phyloP scores from a whole-genome alignment of 1,140 invertebrate species.

The Drosophila ironensis region DNA sequence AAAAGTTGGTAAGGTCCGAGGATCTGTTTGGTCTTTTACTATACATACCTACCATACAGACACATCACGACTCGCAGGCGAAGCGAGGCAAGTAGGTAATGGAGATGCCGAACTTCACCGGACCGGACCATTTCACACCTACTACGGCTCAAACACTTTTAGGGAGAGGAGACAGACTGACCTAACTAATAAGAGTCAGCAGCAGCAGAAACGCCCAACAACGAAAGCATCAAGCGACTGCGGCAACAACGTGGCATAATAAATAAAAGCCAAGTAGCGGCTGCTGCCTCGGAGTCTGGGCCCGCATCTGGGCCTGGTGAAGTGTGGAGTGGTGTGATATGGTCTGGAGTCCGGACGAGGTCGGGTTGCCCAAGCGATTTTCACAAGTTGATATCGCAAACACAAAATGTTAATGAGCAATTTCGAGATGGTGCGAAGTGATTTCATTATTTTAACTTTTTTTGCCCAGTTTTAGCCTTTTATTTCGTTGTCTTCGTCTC shows the following conservation, averaged over 20 bases:
- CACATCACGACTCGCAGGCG: slow-evolving; percentile 70
- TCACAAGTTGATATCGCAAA: slow-evolving; percentile 82
- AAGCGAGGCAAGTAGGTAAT: slow-evolving; percentile 12
- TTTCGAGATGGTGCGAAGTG: slow-evolving; percentile 82
- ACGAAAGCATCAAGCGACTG: slow-evolving; percentile 24
- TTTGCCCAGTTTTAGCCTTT: slow-evolving; percentile 39
- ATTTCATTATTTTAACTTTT: slow-evolving; percentile 81
- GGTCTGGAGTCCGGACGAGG: slow-evolving; percentile 42
- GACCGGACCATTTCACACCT: slow-evolving; percentile 53
- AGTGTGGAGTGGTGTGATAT: slow-evolving; percentile 7
- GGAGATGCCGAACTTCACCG: background rate
- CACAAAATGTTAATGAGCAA: slow-evolving; percentile 82
- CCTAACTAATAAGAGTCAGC: slow-evolving; percentile 74
- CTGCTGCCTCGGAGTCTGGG: slow-evolving; percentile 59
- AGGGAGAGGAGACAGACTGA: slow-evolving; percentile 65
- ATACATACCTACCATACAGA: too few species aligned
- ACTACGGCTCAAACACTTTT: slow-evolving; percentile 3
- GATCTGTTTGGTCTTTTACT: slow-evolving; percentile 31
- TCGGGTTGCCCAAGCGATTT: slow-evolving; percentile 64
- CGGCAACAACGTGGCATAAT: slow-evolving; percentile 71
- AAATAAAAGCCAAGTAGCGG: slow-evolving; percentile 79
- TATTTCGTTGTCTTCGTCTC: slow-evolving; percentile 43
- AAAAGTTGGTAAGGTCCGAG: slow-evolving; percentile 41
- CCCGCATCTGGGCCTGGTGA: slow-evolving; percentile 47
- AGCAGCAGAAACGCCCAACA: slow-evolving; percentile 37